Base-by-base conservation (phyloP, 2,113 vertebrate genomes). In the Proterorhinus semilunaris region DNA sequence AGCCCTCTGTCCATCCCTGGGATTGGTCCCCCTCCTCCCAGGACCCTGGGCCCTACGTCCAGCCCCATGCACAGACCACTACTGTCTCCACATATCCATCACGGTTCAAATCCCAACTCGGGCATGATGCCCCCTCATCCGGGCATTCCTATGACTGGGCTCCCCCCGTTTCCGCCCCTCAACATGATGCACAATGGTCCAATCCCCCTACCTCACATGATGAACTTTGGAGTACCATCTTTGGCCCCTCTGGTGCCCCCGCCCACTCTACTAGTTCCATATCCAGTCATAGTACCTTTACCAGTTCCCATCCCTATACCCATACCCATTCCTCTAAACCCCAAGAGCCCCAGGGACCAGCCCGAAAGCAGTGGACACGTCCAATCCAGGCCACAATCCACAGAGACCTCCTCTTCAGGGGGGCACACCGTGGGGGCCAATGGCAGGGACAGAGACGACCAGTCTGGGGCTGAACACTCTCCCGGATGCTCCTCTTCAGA, bases 281-380 rank as follows among this genome's bases (percentile, higher is more conserved):
- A 99, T 81, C 98, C 98, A 3, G 95, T 99, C 65, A 98, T 99
- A 71, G 97, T 99, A 63, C 98, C 98, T 46, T 90, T 99, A 73
- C 98, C 98, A 0, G 96, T 99, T 52, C 97, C 98, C 64, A 96
- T 99, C 77, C 96, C 98, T 46, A 98, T 99, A 73, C 98, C 98
- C 7, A 96, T 99, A 15, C 98, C 98, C 63, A 95, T 99, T 75
- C 97, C 96, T 54, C 92, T 92, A 0, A 95, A 93, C 90, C 95
- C 96, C 82, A 96, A 96, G 86, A 89, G 92, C 71, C 94, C 93
- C 71, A 94, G 93, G 0, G 94, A 96, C 72, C 94, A 95, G 74
- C 93, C 93, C 15, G 95, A 96, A 89, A 95, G 93, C 1, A 93
- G 93, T 0, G 93, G 87, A 83, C 93, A 93, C 85, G 91, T 97